phyloP scores from a whole-genome alignment of 2,888 invertebrate genomes.

The Tiliacea citrago region DNA sequence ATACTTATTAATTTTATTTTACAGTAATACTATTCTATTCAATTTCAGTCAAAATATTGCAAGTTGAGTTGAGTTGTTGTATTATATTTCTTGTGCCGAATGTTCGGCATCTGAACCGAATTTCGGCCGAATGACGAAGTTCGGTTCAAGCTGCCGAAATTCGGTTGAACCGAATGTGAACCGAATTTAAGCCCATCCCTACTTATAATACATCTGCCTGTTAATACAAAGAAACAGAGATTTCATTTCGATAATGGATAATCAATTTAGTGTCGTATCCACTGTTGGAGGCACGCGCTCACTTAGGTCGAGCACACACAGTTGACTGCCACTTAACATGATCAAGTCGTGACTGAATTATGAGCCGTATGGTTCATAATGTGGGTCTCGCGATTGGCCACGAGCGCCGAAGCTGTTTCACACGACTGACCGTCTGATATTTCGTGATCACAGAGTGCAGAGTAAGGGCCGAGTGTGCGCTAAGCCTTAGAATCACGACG shows the following conservation, averaged over 20 bases:
- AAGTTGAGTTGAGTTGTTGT: no score
- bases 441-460: conserved; percentile 56
- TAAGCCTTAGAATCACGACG: conserved; percentile 69
- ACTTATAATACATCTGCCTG: conserved; percentile 35
- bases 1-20: no score
- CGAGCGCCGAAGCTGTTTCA: conserved; percentile 49
- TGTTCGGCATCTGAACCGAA: no score
- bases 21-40: no score
- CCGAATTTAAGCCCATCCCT: no score
- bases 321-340: conserved; percentile 54
- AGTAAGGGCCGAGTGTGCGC: conserved; percentile 53
- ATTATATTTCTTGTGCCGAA: no score
- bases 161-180: no score
- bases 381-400: conserved; percentile 38
- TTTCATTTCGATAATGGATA: conserved; percentile 73
- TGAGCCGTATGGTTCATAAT: conserved; percentile 54
- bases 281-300: conserved; percentile 62
- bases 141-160: no score
- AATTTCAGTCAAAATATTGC: no score
- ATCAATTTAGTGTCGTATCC: conserved; percentile 66
- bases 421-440: conserved; percentile 61
- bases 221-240: conserved; percentile 64
- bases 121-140: no score
- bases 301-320: conserved; percentile 57
- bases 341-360: conserved; percentile 66